These are phyloP conservation scores for Mastomys natalensis DNA, from an alignment of 2,113 vertebrate species.

Conservation along the genomic window DNA sequence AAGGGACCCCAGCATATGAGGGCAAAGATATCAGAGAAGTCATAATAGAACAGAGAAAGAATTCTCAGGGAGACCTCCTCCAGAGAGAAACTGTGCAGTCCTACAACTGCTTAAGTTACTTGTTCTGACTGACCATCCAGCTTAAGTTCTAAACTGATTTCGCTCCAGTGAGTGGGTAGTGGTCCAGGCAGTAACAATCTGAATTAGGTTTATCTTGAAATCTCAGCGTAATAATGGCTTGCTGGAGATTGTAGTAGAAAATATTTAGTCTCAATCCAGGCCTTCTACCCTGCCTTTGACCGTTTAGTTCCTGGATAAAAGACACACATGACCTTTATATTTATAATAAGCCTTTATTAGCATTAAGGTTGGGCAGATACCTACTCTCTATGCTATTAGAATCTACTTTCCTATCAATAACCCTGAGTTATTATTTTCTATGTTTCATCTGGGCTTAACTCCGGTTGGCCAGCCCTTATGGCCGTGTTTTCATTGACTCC, in stretches of 20 bases:
- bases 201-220: slow-evolving; percentile 33
- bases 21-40: not conserved
- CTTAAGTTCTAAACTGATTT: not conserved
- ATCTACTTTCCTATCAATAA: too few relatives aligned
- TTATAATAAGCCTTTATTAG: too few relatives aligned
- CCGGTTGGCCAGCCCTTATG: too few relatives aligned
- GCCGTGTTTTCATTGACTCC: too few relatives aligned
- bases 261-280: too few relatives aligned
- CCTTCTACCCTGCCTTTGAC: too few relatives aligned
- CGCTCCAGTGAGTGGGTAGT: not conserved
- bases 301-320: too few relatives aligned
- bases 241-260: not conserved
- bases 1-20: not conserved
- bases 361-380: too few relatives aligned
- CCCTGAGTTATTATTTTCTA: too few relatives aligned
- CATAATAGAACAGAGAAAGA: not conserved
- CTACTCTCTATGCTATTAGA: too few relatives aligned
- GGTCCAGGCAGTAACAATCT: not conserved
- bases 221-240: not conserved
- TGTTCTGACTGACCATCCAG: not conserved
- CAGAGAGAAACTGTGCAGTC: not conserved
- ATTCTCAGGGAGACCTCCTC: not conserved
- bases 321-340: too few relatives aligned
- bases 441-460: too few relatives aligned
- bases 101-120: not conserved